Percentiles rank a stretch among this genome's conserved stretches.
These are phyloP conservation scores for Microplitis mediator DNA, from an alignment of 1,140 invertebrate genomes.

Conservation along the genomic window DNA sequence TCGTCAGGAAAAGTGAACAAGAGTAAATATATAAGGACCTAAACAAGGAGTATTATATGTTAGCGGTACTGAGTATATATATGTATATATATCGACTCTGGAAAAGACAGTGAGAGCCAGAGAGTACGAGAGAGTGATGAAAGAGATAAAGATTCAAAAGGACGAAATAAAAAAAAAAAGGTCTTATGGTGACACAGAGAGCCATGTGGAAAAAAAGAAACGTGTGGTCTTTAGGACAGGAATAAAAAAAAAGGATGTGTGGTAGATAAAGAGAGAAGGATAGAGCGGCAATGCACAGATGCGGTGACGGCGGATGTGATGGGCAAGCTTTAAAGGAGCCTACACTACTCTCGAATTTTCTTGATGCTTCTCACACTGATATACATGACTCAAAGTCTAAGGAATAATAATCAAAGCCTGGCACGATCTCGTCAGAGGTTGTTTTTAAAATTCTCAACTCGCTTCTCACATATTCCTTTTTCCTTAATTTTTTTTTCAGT, in stretches of 20 bases:
- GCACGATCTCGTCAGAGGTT: not conserved
- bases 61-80: too few relatives aligned
- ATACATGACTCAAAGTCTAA: constrained; percentile 9
- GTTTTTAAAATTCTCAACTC: not conserved
- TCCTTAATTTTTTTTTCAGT: not conserved
- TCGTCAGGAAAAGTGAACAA: not conserved
- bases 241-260: constrained; percentile 6
- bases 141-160: not conserved
- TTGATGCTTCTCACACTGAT: not conserved
- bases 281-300: constrained; percentile 54
- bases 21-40: too few relatives aligned
- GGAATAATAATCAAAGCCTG: not conserved
- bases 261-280: constrained; percentile 26
- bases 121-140: constrained; percentile 14
- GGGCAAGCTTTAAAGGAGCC: constrained; percentile 5
- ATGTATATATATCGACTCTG: too few relatives aligned
- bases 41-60: too few relatives aligned
- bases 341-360: not conserved
- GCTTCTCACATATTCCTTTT: not conserved
- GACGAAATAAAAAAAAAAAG: not conserved
- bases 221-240: not conserved
- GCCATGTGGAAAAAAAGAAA: not conserved
- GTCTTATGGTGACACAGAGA: constrained; percentile 5
- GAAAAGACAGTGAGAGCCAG: constrained; percentile 3
- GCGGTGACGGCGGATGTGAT: constrained; percentile 51